Conservation (phyloP, 2,888 invertebrate species). For the Conops quadrifasciatus region DNA sequence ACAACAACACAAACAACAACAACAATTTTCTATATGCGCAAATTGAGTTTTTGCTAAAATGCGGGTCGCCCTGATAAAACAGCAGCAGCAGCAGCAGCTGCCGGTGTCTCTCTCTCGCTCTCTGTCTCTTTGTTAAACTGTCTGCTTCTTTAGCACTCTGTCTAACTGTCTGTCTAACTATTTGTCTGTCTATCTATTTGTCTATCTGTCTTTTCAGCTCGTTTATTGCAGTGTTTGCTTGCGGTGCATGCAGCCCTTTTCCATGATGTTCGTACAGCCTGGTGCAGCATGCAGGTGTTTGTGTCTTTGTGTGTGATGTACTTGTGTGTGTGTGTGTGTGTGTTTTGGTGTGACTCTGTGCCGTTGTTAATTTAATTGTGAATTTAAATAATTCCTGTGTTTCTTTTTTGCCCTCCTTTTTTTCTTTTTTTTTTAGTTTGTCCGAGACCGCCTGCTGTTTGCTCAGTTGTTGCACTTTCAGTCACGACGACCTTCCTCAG, state of each 20-base stretch:
- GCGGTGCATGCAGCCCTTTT: neutral
- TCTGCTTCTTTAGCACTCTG: too few species aligned
- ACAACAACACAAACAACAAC: constrained; percentile 7
- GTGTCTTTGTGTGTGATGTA: neutral
- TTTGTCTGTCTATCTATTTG: neutral
- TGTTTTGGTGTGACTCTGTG: neutral
- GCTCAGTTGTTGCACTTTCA: constrained; percentile 19
- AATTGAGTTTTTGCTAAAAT: constrained; percentile 15
- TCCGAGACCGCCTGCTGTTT: neutral
- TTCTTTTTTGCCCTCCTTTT: neutral
- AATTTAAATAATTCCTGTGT: constrained; percentile 30
- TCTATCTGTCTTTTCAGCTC: too few species aligned
- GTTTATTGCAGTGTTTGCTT: neutral
- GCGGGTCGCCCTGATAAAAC: constrained; percentile 14
- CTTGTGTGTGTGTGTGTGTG: constrained; percentile 6
- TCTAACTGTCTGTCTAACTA: too few species aligned
- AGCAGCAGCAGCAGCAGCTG: constrained; percentile 3
- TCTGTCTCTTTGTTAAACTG: too few species aligned
- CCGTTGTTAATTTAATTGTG: constrained; percentile 30
- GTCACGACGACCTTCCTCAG: constrained; percentile 34
- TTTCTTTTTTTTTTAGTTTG: neutral
- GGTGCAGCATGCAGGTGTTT: too few species aligned
- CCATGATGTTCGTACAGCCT: neutral
- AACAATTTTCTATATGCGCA: neutral
- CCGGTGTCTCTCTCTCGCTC: neutral